Evolutionary conservation across 1,140 invertebrate genomes (phyloP).

Genomic region (Melanaphis sacchari): DNA sequence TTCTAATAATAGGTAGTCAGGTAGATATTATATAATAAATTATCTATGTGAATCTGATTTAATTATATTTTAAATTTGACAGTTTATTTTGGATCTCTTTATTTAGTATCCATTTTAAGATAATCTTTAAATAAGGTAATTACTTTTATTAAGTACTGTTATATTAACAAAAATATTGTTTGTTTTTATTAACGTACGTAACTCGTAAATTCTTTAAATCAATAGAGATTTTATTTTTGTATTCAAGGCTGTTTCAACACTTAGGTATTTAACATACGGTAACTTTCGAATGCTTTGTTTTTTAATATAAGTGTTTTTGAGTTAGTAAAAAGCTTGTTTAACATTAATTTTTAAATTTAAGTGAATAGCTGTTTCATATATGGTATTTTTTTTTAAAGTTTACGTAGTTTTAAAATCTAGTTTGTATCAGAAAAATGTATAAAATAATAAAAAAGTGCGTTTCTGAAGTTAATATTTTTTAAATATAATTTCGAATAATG

Average conservation of each 20-base stretch:
- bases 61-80: neutral
- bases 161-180: neutral
- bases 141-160: neutral
- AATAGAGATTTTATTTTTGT: neutral
- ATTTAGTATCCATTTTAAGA: neutral
- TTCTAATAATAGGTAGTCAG: no score
- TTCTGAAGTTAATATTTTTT: no score
- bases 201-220: neutral
- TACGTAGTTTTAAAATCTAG: no score
- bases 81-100: neutral
- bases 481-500: no score
- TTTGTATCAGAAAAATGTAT: no score
- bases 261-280: neutral
- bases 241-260: neutral
- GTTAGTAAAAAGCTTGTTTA: neutral
- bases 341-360: neutral
- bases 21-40: no score
- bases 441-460: no score
- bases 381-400: no score
- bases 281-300: constrained; percentile 3
- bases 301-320: neutral
- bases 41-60: neutral
- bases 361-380: no score
- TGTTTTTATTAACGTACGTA: neutral
- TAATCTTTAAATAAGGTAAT: neutral